These are phyloP conservation scores for Anabacerthia variegaticeps DNA, from an alignment of 2,797 vertebrate genomes.

Conservation along the genomic window DNA sequence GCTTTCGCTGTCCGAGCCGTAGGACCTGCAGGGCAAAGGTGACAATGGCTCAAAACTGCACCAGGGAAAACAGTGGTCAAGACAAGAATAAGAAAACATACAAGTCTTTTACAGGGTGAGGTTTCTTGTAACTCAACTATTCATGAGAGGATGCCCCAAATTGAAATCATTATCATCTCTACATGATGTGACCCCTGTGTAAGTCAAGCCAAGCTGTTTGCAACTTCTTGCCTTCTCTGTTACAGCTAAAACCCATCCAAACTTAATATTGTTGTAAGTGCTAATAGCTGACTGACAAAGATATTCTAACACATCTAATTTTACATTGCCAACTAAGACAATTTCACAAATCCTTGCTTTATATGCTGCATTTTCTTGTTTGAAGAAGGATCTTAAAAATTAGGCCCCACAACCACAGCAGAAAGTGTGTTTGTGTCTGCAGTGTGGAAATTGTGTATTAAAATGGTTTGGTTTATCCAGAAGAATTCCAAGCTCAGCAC, in stretches of 20 bases:
- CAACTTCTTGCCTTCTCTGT: neutral
- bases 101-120: neutral
- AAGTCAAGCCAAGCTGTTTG: neutral
- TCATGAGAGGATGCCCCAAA: neutral
- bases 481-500: constrained; percentile 26
- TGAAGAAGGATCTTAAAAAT: neutral
- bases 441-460: neutral
- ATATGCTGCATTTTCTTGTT: neutral
- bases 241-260: neutral
- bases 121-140: neutral
- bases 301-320: neutral
- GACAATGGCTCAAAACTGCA: neutral
- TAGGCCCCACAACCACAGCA: neutral
- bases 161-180: neutral
- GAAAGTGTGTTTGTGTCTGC: neutral
- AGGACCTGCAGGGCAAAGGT: constrained; percentile 79
- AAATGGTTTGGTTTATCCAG: neutral
- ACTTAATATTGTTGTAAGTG: neutral
- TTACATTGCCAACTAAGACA: neutral
- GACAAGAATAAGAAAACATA: neutral
- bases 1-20: constrained; percentile 86
- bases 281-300: neutral
- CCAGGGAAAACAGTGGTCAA: fast-evolving
- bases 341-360: neutral
- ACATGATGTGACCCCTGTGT: fast-evolving